A percentile compares a stretch with the other conserved stretches of the same genome.
These are phyloP conservation scores for Eonycteris spelaea DNA, from an alignment of 2,113 vertebrate species.

Conservation along the genomic window DNA sequence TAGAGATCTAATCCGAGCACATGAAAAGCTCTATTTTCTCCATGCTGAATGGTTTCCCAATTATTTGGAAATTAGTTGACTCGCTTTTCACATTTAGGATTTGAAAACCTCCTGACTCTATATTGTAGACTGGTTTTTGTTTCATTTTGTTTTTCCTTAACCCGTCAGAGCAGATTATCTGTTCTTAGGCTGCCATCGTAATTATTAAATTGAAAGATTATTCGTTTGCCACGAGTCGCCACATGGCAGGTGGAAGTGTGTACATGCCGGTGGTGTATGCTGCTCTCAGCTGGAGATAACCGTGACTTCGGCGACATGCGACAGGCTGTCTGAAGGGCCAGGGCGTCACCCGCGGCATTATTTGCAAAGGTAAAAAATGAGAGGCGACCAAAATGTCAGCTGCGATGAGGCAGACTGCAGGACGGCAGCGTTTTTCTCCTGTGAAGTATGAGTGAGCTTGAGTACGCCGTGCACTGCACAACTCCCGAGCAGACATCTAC, in stretches of 20 bases:
- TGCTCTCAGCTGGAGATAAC: background rate
- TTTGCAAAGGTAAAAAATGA: background rate
- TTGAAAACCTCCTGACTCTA: background rate
- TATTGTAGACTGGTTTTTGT: background rate
- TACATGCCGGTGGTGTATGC: background rate
- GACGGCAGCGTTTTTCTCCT: too few species aligned
- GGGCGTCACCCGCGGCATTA: background rate
- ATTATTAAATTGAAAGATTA: conserved; percentile 21
- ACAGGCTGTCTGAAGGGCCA: background rate
- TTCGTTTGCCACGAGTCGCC: background rate
- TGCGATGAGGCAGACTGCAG: background rate
- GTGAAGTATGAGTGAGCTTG: rapidly evolving
- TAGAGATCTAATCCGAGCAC: rapidly evolving
- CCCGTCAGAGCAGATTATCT: background rate
- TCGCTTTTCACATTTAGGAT: background rate
- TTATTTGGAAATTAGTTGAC: conserved; percentile 9
- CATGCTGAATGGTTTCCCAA: background rate
- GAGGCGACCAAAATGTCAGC: background rate
- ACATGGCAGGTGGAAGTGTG: background rate
- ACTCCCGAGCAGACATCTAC: background rate
- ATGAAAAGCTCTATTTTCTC: background rate
- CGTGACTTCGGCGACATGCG: background rate
- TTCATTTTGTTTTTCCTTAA: background rate
- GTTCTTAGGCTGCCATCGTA: background rate
- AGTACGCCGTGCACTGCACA: rapidly evolving